Base-by-base conservation (phyloP, 1,140 invertebrate species). In the Andrena cerasifolii region DNA sequence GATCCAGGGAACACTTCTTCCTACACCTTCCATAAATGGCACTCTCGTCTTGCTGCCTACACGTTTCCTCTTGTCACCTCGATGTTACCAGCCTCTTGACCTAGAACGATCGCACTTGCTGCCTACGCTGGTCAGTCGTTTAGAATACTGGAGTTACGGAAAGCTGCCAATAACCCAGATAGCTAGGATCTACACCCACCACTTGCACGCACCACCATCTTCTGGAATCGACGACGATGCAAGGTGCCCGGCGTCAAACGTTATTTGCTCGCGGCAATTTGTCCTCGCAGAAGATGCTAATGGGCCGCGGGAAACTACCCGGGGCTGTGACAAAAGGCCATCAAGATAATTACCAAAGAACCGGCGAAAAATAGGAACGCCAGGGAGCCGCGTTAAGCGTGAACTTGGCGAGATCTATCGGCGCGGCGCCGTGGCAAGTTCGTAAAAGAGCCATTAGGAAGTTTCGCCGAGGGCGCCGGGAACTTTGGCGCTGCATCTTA, bases 371-470 rank as follows among this genome's bases (percentile, higher is more conserved):
- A 83, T 79, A 51, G 56, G 33, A 53, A 45, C 54, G 56, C 61
- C 43, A 71, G 12, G 21, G 21, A 21, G 24, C 24, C 45, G 40
- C 36, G 36, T 45, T 56, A 71, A 53, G 40, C 56, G 76, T 59
- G 65, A 79, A 79, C 63, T 70, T 74, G 1, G 58, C 59, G 58
- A 68, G 77, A 83, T 83, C 80, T 70, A 83, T 74, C 70, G 76
- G 63, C 36, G 36, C 31, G 49, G 36, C 31, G 49, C 18, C 40
- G 56, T 28, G 53, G 33, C 51, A 56, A 82, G 61, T 79, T 63
- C 49, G 65, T 71, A 51, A 72, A 83, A 83, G 80, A 76, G 66
- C 71, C 82, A 79, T 83, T 80, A 83, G 47, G 59, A 79, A 84
- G 77, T 84, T 83, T 72, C 54, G 56, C 21, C 54, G 28, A n/a